Base-by-base conservation (phyloP, 2,888 invertebrate genomes). In the Halocaridina rubra region DNA sequence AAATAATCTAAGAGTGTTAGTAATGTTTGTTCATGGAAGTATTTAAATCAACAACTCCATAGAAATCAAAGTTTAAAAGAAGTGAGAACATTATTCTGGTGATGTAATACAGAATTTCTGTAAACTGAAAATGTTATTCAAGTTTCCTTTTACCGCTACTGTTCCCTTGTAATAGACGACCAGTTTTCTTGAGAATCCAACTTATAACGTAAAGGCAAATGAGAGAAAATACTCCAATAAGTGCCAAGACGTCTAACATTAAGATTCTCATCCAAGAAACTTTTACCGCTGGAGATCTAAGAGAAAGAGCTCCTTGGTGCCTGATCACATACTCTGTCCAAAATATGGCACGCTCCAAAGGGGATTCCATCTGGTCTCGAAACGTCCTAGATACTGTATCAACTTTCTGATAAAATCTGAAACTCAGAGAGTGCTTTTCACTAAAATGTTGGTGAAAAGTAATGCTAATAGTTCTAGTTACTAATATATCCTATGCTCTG, bases 251-350 rank as follows among this genome's bases (percentile, higher is more conserved):
- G 19, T 53, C 53, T 19, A 53, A 19, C 10, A 53, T 16, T 4
- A 53, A 19, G 19, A 7, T n/a, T 53, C 27, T 10, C 67, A 67
- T 27, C 82, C 86, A 82, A 3, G 69, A 24, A 39, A 86, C 64
- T n/a, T 29, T 39, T 24, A 30, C 27, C n/a, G 64, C 53, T 13
- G 86, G 82, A 0, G 89, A 89, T 30, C 89, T 85, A n/a, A 90
- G 80, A 61, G 89, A 89, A 8, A 76, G 81, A 0, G 90, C 90
- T 7, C 90, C 90, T 69, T 90, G 89, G 85, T 91, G 90, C 30
- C 90, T 88, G 30, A 91, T 90, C 19, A 91, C 89, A 84, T 90
- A 90, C 80, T 91, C 90, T 32, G 90, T 90, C 89, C 89, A 90
- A 88, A 90, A 90, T 5, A 90, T 88, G 2, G 89, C 90, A 24